Evolutionary conservation across 2,797 vertebrate species (phyloP).

Genomic region (Gallinago solitaria): DNA sequence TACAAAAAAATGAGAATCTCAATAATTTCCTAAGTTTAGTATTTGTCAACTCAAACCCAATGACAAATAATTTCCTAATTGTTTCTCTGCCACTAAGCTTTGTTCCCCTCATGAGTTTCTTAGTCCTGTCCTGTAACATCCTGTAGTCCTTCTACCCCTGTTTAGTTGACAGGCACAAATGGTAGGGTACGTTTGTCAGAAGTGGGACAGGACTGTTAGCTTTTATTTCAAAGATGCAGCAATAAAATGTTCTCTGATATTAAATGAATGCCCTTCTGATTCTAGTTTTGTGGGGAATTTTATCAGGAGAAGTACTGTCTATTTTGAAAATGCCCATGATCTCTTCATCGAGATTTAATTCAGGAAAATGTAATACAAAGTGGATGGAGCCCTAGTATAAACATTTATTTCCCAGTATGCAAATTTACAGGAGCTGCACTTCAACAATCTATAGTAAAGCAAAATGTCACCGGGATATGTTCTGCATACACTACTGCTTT

Average conservation of each 20-base stretch:
- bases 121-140: not conserved
- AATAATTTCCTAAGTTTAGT: not conserved
- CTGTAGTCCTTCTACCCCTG: not conserved
- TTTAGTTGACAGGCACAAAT: conserved; percentile 43
- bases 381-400: not conserved
- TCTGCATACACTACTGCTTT: conserved; percentile 60
- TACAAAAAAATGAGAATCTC: not conserved
- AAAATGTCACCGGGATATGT: not conserved
- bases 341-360: not conserved
- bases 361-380: not conserved
- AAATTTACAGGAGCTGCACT: conserved; percentile 2
- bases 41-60: not conserved
- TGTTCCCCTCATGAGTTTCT: not conserved
- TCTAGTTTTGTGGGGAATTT: not conserved
- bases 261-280: not conserved
- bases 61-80: not conserved
- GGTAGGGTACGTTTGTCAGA: not conserved
- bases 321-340: not conserved
- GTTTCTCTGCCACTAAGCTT: not conserved
- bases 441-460: not conserved
- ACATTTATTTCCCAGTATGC: not conserved
- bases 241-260: not conserved
- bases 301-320: not conserved
- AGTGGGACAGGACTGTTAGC: not conserved
- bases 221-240: conserved; percentile 4